phyloP scores from a whole-genome alignment of 2,113 vertebrate species.

The Orthochromis malagaraziensis region DNA sequence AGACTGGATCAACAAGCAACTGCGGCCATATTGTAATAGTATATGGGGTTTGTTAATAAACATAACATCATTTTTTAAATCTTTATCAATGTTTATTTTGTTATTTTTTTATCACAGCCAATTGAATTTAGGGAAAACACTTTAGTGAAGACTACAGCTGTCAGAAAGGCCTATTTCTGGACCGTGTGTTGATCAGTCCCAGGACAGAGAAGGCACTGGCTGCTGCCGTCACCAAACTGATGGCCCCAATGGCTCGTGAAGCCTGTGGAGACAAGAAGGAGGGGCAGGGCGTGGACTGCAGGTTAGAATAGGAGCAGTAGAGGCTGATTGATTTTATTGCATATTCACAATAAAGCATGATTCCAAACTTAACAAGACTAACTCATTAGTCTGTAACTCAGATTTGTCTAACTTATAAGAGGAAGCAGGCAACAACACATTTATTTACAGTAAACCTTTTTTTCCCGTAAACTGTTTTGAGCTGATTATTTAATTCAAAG shows the following conservation, averaged over 20 bases:
- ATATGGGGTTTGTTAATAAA: not conserved
- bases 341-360: not conserved
- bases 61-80: not conserved
- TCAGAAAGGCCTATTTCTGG: conserved; percentile 78
- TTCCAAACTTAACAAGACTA: not conserved
- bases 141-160: conserved; percentile 4
- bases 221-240: conserved; percentile 77
- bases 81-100: not conserved
- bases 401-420: not conserved
- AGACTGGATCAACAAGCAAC: not conserved
- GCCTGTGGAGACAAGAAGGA: conserved; percentile 69
- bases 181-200: conserved; percentile 77
- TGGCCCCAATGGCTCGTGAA: conserved; percentile 75
- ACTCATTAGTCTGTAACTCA: not conserved
- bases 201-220: conserved; percentile 81
- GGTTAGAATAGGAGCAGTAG: not conserved
- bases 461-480: not conserved
- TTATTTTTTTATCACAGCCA: not conserved
- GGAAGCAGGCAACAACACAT: not conserved
- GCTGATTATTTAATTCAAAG: not conserved
- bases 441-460: not conserved
- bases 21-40: not conserved
- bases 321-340: not conserved
- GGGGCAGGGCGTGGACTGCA: not conserved
- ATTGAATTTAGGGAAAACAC: not conserved